Base-by-base conservation (phyloP, 2,113 vertebrate species). In the Sinosuthora webbiana region DNA sequence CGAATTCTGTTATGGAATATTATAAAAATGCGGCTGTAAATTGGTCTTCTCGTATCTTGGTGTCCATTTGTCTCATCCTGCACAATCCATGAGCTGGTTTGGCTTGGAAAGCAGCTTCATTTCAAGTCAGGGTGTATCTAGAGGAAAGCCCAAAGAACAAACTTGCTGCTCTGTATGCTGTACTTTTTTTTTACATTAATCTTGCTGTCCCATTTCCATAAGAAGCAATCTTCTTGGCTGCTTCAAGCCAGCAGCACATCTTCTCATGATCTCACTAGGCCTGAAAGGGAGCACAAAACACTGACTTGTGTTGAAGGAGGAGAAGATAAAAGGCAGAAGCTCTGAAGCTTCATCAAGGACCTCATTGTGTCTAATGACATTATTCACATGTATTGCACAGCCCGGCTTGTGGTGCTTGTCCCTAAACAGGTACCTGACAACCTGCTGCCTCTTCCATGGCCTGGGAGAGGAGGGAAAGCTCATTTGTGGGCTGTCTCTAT, bases 301-400 rank as follows among this genome's bases (percentile, higher is more conserved):
- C 31, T 31, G 23, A 0, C 7, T n/a, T 23, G 56, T 63, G 42
- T 45, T 20, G 17, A 31, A 90, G 65, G 53, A n/a, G 31, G 33
- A 59, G 74, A 91, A 76, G 83, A 55, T 52, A 33, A 94, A 87
- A 71, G 4, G 11, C 70, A 83, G 84, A 70, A 60, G 35, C 85
- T 37, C 39, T 50, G 62, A 30, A 84, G 39, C 33, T 79, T 47
- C 30, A 4, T 35, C 5, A 44, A 68, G 92, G 90, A 53, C 69
- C 5, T 12, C 1, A 4, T 50, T 69, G 50, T 75, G 62, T 22
- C 74, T 83, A 45, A 74, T 37, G 37, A 19, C 64, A 57, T 69
- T 71, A 30, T 80, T 89, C 79, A 70, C 37, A 10, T 33, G 62
- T 53, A 83, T 71, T 60, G 25, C 75, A 89, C 3, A 59, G 33